These are phyloP conservation scores for Theristus sp. DNA, from an alignment of 2,888 invertebrate genomes.

Conservation along the genomic window DNA sequence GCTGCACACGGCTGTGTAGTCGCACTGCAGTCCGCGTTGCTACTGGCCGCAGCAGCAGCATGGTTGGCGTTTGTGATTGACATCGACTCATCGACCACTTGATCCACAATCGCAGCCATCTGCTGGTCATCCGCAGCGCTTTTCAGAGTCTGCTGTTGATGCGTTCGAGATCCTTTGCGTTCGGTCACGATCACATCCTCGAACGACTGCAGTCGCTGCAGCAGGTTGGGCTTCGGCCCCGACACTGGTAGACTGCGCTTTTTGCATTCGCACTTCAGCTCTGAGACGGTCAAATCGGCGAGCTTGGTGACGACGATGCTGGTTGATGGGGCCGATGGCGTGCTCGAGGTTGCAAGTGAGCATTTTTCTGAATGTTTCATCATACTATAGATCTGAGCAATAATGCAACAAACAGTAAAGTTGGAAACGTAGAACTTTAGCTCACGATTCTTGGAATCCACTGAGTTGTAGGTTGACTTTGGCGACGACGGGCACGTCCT, in stretches of 20 bases:
- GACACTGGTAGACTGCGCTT: constrained; percentile 81
- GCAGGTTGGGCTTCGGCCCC: constrained; percentile 67
- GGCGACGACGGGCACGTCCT: not conserved
- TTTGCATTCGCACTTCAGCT: constrained; percentile 55
- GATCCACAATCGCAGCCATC: no score
- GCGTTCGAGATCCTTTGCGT: not conserved
- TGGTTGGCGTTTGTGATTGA: no score
- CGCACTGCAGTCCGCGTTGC: not conserved
- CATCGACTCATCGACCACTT: no score
- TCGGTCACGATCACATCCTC: constrained; percentile 26
- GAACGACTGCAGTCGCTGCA: constrained; percentile 60
- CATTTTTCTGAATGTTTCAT: no score
- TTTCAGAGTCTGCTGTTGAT: not conserved
- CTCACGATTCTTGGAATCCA: no score
- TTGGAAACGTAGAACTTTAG: no score
- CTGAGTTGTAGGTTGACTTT: not conserved
- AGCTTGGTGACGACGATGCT: not conserved
- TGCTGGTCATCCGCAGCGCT: no score
- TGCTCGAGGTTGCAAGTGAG: not conserved
- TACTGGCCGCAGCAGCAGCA: no score
- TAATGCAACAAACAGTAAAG: no score
- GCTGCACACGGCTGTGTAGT: not conserved
- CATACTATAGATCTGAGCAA: no score
- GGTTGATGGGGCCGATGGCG: not conserved
- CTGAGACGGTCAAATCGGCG: not conserved